Conservation (phyloP, 2,797 vertebrate genomes). For the Xenops minutus region DNA sequence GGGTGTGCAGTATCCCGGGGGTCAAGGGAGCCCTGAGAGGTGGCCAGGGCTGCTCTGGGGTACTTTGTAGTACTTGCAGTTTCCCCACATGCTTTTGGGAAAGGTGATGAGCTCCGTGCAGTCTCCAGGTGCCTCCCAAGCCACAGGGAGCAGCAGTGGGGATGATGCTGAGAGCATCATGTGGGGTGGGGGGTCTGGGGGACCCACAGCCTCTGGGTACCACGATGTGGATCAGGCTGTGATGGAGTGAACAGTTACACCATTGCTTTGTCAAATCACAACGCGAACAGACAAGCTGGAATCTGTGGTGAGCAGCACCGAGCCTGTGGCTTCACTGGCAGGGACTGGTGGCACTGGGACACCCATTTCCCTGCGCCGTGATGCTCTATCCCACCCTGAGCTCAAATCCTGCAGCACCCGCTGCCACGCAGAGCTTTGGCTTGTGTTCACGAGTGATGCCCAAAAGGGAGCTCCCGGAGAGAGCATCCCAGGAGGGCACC, state of each 20-base stretch:
- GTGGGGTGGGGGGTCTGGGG: background rate
- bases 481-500: fast-evolving
- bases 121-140: background rate
- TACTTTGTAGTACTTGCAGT: background rate
- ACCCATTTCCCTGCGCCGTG: background rate
- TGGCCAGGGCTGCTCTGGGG: background rate
- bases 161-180: background rate
- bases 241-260: fast-evolving
- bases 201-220: background rate
- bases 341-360: fast-evolving
- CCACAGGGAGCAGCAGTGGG: background rate
- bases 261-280: background rate
- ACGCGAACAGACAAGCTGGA: fast-evolving
- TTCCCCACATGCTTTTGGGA: background rate
- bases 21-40: background rate
- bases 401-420: background rate
- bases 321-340: fast-evolving
- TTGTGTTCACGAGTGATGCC: fast-evolving
- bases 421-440: fast-evolving
- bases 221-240: fast-evolving
- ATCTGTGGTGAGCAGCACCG: fast-evolving
- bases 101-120: fast-evolving
- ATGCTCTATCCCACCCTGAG: fast-evolving
- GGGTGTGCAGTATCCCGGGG: fast-evolving
- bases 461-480: fast-evolving